Evolutionary conservation across 2,113 vertebrate genomes (phyloP).

Genomic region (Carassius gibelio): DNA sequence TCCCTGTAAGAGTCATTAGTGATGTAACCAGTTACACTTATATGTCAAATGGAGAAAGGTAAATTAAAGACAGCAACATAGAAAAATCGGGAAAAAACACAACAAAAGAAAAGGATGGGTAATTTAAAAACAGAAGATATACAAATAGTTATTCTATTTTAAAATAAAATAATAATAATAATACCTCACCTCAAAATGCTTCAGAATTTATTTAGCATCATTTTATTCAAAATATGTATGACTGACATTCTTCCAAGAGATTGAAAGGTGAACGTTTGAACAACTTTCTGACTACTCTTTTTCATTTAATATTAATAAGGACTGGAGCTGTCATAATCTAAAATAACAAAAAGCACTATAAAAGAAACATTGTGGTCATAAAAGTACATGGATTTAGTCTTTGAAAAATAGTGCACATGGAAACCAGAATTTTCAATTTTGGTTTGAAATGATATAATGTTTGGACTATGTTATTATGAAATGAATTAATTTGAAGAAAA

Average conservation of each 20-base stretch:
- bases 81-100: neutral
- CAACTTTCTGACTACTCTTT: neutral
- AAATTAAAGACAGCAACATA: neutral
- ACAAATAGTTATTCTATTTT: too few relatives aligned
- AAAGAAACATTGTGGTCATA: neutral
- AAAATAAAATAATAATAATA: too few relatives aligned
- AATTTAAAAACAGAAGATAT: neutral
- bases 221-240: neutral
- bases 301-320: neutral
- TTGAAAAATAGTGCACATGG: neutral
- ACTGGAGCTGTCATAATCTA: neutral
- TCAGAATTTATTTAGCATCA: neutral
- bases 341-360: neutral
- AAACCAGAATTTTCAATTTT: neutral
- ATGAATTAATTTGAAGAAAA: neutral
- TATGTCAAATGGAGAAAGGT: neutral
- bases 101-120: neutral
- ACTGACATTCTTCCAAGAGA: neutral
- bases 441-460: neutral
- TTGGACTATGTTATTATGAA: neutral
- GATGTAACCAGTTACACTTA: neutral
- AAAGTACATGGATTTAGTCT: neutral
- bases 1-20: neutral
- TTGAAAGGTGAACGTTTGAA: neutral
- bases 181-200: neutral